Evolutionary conservation across 2,888 invertebrate genomes (phyloP), one percentile per base, ranked within the genome.

Genomic region (Lasius platythorax): DNA sequence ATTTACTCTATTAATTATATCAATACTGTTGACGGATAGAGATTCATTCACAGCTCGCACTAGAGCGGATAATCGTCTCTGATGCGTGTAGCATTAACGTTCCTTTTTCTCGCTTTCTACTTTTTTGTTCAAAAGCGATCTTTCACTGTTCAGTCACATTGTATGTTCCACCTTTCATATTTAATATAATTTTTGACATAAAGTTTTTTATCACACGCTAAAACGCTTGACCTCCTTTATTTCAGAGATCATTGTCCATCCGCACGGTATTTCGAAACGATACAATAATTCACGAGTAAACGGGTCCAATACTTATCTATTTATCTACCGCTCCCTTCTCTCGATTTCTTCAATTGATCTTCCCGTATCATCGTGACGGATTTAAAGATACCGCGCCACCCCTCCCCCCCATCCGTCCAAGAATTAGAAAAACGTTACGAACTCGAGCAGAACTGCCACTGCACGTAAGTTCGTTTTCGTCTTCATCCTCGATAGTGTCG

Each of bases 1-100:
- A 94, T 95, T 94, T 94, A 94, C 91, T 94, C 93, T 94, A 95
- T 94, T 95, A 94, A 95, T 95, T 94, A 95, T 95, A 95, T 94
- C 94, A 95, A 95, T 95, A 95, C 95, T 95, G 95, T 94, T 95
- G 95, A 95, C 95, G 95, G 95, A 95, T 95, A 95, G 95, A 95
- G 95, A 95, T 95, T 95, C 95, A 94, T 94, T 94, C 94, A 94
- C 94, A 95, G 94, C 93, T 94, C 93, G 93, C 92, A 91, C 86
- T 93, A 94, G 93, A 94, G 93, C 94, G 91, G 90, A 82, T 63
- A 88, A 93, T 93, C 92, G 93, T 94, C 93, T 91, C 92, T 93
- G 92, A 88, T 92, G 92, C 92, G 92, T 88, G 91, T 93, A 90
- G 91, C 92, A 89, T 93, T 76, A 91, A 86, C 84, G 89, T 88